Evolutionary conservation across 2,888 invertebrate species (phyloP).

Genomic region (Idaea dimidiata): DNA sequence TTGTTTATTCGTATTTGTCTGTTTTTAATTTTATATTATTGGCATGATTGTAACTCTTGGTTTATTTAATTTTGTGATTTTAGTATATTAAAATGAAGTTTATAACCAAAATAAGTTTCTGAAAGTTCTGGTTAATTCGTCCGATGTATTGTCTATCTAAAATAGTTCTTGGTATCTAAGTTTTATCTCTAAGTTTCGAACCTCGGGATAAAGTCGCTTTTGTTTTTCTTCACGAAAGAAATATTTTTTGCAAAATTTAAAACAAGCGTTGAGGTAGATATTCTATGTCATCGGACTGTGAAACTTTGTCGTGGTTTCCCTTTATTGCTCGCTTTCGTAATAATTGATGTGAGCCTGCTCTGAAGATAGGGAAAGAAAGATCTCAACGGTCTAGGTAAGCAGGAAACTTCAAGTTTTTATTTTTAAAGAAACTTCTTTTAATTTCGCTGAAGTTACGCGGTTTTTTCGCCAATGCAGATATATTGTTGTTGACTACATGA

Average conservation of each 20-base stretch:
- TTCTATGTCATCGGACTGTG: slow-evolving; percentile 35
- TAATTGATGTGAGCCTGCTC: slow-evolving; percentile 37
- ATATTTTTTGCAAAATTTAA: slow-evolving; percentile 69
- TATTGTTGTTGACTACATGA: no score
- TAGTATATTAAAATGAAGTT: no score
- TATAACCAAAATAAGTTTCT: no score
- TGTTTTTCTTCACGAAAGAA: slow-evolving; percentile 69
- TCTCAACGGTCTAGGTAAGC: neutral
- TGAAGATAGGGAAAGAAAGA: slow-evolving; percentile 8
- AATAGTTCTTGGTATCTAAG: neutral
- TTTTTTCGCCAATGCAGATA: neutral
- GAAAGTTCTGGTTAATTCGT: no score
- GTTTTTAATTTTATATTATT: no score
- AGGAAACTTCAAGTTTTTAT: neutral
- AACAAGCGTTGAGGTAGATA: slow-evolving; percentile 47
- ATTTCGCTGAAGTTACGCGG: neutral
- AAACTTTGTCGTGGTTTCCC: slow-evolving; percentile 37
- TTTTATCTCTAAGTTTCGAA: neutral
- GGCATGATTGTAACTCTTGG: no score
- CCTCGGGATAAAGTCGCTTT: slow-evolving; percentile 67
- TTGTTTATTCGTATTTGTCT: no score
- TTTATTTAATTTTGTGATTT: no score
- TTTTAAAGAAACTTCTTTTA: neutral
- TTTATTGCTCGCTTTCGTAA: slow-evolving; percentile 48
- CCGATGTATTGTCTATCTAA: neutral